These are phyloP conservation scores for Callyntrura guangdongensis DNA, from an alignment of 2,888 invertebrate genomes.

Conservation along the genomic window DNA sequence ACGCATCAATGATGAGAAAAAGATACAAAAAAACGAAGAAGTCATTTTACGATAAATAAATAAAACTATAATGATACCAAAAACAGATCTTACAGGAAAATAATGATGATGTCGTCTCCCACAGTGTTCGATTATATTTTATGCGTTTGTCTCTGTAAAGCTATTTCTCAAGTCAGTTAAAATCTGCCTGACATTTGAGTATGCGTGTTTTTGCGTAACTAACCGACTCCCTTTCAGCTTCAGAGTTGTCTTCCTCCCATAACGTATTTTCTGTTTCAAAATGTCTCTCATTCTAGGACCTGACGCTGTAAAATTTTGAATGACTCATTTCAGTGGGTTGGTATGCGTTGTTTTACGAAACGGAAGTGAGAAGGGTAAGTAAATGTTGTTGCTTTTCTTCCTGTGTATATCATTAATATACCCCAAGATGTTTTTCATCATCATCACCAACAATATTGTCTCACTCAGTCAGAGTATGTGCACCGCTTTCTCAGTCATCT, in stretches of 20 bases:
- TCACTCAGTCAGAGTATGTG: neutral
- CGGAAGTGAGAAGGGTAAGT: constrained; percentile 60
- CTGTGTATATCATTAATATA: neutral
- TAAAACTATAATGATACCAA: constrained; percentile 53
- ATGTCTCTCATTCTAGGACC: neutral
- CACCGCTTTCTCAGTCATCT: neutral
- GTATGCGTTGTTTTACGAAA: constrained; percentile 42
- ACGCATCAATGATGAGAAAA: constrained; percentile 48
- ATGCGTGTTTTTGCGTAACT: neutral
- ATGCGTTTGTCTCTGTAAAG: constrained; percentile 6
- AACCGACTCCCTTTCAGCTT: neutral
- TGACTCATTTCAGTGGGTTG: constrained; percentile 63
- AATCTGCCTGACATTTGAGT: neutral
- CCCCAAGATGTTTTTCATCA: constrained; percentile 27
- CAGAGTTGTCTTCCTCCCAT: constrained; percentile 22
- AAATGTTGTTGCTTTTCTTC: constrained; percentile 41
- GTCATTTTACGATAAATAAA: constrained; percentile 55
- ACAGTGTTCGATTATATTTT: neutral
- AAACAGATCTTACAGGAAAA: constrained; percentile 43
- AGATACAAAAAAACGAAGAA: neutral
- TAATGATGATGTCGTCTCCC: constrained; percentile 38
- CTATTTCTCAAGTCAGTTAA: constrained; percentile 12
- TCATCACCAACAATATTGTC: neutral
- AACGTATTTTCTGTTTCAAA: constrained; percentile 1
- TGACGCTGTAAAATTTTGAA: constrained; percentile 56